phyloP scores from a whole-genome alignment of 2,113 vertebrate genomes.

The Cephalophus harveyi region DNA sequence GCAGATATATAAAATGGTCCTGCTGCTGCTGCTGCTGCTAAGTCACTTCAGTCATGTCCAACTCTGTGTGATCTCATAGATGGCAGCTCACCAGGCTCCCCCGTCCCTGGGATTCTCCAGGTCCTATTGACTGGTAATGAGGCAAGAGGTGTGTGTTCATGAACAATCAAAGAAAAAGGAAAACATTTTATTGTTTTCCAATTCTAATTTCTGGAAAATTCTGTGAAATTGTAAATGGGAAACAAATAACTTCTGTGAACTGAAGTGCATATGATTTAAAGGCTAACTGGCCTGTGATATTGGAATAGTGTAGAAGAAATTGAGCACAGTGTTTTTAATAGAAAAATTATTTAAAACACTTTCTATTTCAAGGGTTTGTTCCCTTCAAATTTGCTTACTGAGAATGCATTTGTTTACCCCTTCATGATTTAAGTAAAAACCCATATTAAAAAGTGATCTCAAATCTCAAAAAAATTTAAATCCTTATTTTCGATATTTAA shows the following conservation, averaged over 20 bases:
- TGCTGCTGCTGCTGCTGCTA: too few relatives aligned
- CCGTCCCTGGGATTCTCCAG: too few relatives aligned
- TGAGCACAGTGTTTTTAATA: not conserved
- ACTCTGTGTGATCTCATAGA: too few relatives aligned
- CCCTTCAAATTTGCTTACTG: not conserved
- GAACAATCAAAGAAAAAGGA: not conserved
- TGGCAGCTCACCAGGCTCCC: too few relatives aligned
- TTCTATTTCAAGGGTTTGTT: not conserved
- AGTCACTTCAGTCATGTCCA: too few relatives aligned
- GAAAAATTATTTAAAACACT: not conserved
- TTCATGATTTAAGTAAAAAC: not conserved
- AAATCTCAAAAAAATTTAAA: not conserved
- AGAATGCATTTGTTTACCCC: not conserved
- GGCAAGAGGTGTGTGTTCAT: not conserved
- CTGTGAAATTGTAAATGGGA: not conserved
- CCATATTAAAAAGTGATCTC: not conserved
- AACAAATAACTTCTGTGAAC: not conserved
- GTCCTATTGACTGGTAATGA: not conserved
- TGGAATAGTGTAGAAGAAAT: not conserved
- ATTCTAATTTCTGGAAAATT: slow-evolving; percentile 27
- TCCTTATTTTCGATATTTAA: not conserved
- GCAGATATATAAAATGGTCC: not conserved
- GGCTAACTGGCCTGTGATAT: not conserved
- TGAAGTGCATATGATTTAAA: not conserved
- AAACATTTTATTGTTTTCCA: slow-evolving; percentile 8